Evolutionary conservation across 2,888 invertebrate species (phyloP), one percentile per base, ranked within the genome.

Genomic region (Stegana nigrithorax): DNA sequence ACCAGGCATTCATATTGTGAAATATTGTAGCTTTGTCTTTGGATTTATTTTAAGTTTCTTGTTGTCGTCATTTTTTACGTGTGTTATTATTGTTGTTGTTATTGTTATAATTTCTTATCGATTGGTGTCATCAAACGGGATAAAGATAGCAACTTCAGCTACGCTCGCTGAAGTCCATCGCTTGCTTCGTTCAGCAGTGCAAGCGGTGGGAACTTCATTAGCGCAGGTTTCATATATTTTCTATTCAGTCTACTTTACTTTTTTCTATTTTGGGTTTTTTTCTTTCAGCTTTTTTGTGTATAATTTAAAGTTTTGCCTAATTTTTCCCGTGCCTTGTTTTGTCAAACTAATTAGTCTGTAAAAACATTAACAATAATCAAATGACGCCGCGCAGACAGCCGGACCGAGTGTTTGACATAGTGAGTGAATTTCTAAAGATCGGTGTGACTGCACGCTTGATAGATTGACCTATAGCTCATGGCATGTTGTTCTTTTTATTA

Each of bases 331-430:
- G 23, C 25, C 42, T 75, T 55, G 66, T 75, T 77, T 79, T 81
- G 83, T 82, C 82, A 81, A 80, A 75, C 80, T 81, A 82, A 82
- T 82, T 82, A 82, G 81, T 82, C 77, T 68, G 66, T 80, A 70
- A 69, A 64, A 70, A 68, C 71, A 73, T 72, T 72, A 77, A 79
- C 76, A 73, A 73, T 77, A 71, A 32, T 60, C 73, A 72, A 76
- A 78, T 78, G 75, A 70, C 65, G 64, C 67, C 50, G 63, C 65
- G 47, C 3, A 19, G 14, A 55, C 17, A 44, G 47, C 10, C 29
- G 63, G 55, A 47, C 44, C 51, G 51, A 23, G 59, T 19, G 44
- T 10, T 21, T 19, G 4, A 23, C 21, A 12, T 8, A 2, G 4
- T 32, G 44, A 42, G 62, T 65, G 64, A 65, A 67, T 69, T 62